A percentile compares a stretch with the other conserved stretches of the same genome.
phyloP scores from a whole-genome alignment of 2,797 vertebrate species.

The Syndactyla subalaris region DNA sequence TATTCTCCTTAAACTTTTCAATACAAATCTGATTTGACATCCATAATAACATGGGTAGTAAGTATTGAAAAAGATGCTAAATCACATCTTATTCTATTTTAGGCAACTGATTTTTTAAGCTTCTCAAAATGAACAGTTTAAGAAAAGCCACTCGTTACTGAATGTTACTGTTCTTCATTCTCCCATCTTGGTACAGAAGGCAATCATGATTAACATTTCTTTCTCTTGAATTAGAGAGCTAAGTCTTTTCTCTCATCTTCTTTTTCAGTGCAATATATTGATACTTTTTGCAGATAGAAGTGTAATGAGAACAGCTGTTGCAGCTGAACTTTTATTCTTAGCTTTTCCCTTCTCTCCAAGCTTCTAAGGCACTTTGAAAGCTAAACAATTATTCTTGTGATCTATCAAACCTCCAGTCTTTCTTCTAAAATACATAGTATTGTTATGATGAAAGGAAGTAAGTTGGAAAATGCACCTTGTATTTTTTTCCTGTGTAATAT shows the following conservation, averaged over 20 bases:
- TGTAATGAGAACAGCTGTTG: slow-evolving; percentile 4
- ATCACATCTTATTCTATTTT: background rate
- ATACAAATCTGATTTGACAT: background rate
- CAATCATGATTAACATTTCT: background rate
- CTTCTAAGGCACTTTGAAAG: slow-evolving; percentile 5
- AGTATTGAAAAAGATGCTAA: background rate
- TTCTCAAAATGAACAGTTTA: background rate
- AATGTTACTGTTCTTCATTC: background rate
- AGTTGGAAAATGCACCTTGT: background rate
- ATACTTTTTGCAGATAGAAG: background rate
- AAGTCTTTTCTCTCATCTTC: background rate
- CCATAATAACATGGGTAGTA: background rate
- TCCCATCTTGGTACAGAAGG: background rate
- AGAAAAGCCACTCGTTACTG: background rate
- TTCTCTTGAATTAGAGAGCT: background rate
- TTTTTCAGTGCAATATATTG: background rate
- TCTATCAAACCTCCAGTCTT: background rate
- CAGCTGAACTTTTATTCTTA: slow-evolving; percentile 11
- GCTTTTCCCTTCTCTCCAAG: background rate
- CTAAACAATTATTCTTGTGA: background rate
- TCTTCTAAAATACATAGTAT: background rate
- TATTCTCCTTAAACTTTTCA: background rate
- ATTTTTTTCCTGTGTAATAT: background rate
- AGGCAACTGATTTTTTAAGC: background rate
- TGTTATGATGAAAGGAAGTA: background rate